Base-by-base conservation (phyloP, 2,888 invertebrate species). In the Liopterus haemorrhoidalis region DNA sequence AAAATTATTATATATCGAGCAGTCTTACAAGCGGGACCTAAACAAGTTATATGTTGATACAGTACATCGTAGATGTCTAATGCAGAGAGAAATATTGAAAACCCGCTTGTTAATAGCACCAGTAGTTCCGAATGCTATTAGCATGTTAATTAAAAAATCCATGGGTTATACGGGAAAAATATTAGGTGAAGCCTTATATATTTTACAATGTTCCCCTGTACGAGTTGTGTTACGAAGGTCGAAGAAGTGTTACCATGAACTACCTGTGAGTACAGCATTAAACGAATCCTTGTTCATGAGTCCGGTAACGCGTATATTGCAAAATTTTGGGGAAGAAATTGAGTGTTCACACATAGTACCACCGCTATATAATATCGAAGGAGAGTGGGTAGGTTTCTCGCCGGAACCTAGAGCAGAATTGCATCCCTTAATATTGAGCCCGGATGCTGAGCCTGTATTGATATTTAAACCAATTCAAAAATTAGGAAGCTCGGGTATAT, bases 1-100 rank as follows among this genome's bases (percentile, higher is more conserved):
- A 1, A 49, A 51, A 25, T 41, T 51, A 8, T 36, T 51, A 6
- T 47, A n/a, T n/a, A n/a, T n/a, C n/a, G n/a, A n/a, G n/a, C n/a
- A n/a, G n/a, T n/a, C n/a, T n/a, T n/a, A n/a, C n/a, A n/a, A n/a
- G n/a, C n/a, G n/a, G n/a, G n/a, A n/a, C n/a, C n/a, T n/a, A n/a
- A n/a, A n/a, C n/a, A n/a, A n/a, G n/a, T n/a, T n/a, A n/a, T n/a
- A n/a, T n/a, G n/a, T n/a, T n/a, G n/a, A n/a, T n/a, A n/a, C n/a
- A n/a, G n/a, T n/a, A n/a, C 27, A 33, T 0, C 36, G 44, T 20
- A 39, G 43, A 11, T 50, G 49, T 30, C 25, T 37, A 19, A 28
- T 42, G 4, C 32, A 52, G 20, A 33, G 38, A 28, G 41, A 47
- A 5, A 46, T 41, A 1, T 38, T 49, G 6, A 37, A 42, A 31